These are phyloP conservation scores for Dreissena rostriformis DNA, from an alignment of 1,140 invertebrate genomes.

Conservation along the genomic window DNA sequence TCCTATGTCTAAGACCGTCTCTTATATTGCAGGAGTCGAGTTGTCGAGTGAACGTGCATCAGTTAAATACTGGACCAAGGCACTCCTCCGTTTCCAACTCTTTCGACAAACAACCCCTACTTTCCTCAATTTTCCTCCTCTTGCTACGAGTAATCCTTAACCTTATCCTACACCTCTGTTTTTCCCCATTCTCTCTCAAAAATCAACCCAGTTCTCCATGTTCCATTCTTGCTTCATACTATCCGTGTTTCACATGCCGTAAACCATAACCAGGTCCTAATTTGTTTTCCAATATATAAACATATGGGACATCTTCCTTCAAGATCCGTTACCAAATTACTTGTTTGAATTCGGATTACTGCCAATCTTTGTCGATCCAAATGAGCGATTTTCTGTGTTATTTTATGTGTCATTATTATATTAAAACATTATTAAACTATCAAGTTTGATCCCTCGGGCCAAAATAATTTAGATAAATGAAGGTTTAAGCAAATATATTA, in stretches of 20 bases:
- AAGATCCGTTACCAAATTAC: neutral
- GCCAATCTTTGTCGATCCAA: neutral
- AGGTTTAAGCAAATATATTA: conserved; percentile 46
- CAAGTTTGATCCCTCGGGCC: conserved; percentile 28
- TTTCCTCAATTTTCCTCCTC: no score
- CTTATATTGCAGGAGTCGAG: no score
- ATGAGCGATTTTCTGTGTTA: neutral
- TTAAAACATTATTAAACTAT: conserved; percentile 57
- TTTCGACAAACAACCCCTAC: no score
- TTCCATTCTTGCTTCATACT: neutral
- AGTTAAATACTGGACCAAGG: no score
- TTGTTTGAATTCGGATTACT: conserved; percentile 8
- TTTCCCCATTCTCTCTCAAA: neutral
- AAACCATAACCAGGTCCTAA: neutral
- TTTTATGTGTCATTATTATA: conserved; percentile 22
- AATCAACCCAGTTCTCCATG: neutral
- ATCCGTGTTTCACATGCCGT: neutral
- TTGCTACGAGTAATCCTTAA: no score
- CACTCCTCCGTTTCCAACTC: no score
- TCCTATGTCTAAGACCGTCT: no score
- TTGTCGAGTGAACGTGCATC: no score
- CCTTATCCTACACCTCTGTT: no score
- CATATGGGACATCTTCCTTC: neutral
- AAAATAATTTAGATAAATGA: conserved; percentile 53
- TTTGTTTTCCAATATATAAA: neutral